Evolutionary conservation across 2,888 invertebrate genomes (phyloP).

Genomic region (Allacma fusca): DNA sequence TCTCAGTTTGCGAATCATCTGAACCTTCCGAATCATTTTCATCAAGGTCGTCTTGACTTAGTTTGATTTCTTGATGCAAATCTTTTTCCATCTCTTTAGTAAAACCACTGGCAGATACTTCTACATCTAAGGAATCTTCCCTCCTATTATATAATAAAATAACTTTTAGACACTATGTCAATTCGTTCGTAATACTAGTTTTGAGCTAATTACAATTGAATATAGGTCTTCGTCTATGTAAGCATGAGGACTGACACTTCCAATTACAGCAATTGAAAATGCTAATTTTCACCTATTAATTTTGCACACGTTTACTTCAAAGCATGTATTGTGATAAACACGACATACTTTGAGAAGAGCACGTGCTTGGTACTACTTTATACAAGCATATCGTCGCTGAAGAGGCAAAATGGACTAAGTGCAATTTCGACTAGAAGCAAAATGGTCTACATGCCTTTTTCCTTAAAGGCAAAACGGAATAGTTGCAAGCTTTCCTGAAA

Average conservation of each 20-base stretch:
- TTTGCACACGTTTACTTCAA: slow-evolving; percentile 47
- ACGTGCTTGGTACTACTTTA: slow-evolving; percentile 20
- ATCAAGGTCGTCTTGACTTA: slow-evolving; percentile 63
- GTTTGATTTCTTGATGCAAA: slow-evolving; percentile 66
- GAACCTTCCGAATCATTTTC: slow-evolving; percentile 62
- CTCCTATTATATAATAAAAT: slow-evolving; percentile 68
- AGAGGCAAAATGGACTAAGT: too few relatives aligned
- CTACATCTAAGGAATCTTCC: slow-evolving; percentile 83
- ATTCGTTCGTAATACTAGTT: too few relatives aligned
- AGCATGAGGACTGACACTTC: slow-evolving; percentile 43
- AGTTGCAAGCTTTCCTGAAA: too few relatives aligned
- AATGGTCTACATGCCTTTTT: too few relatives aligned
- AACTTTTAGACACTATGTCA: too few relatives aligned
- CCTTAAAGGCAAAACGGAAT: too few relatives aligned
- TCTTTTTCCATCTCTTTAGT: slow-evolving; percentile 82
- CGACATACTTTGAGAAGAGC: slow-evolving; percentile 40
- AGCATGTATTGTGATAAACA: slow-evolving; percentile 25
- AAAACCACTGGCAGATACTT: slow-evolving; percentile 89
- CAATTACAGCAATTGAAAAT: slow-evolving; percentile 29
- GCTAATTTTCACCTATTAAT: slow-evolving; percentile 46
- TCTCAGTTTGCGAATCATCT: slow-evolving; percentile 63
- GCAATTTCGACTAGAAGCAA: too few relatives aligned
- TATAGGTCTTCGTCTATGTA: slow-evolving; percentile 25
- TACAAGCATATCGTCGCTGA: too few relatives aligned
- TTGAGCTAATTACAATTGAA: too few relatives aligned